Percentiles rank a stretch among this genome's conserved stretches.
Conservation (phyloP, 2,888 invertebrate species). For the Chydorus sphaericus region DNA sequence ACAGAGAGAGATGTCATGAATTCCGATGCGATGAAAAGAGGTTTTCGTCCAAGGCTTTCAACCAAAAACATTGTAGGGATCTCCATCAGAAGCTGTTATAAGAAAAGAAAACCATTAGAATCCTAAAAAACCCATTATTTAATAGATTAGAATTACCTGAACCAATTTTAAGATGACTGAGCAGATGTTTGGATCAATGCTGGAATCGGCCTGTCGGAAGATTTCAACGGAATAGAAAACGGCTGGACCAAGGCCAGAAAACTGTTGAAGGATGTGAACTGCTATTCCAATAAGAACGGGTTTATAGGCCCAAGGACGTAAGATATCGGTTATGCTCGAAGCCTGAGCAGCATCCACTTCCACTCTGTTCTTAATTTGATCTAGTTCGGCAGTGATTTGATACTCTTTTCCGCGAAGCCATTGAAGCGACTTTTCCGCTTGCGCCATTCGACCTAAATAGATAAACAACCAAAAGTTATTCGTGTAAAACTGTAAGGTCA, state of each 20-base stretch:
- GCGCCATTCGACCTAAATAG: conserved; percentile 19
- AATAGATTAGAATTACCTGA: neutral
- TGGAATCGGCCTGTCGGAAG: neutral
- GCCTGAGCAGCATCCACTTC: neutral
- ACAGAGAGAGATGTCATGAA: conserved; percentile 54
- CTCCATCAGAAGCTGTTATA: neutral
- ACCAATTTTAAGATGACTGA: conserved; percentile 1
- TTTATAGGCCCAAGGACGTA: neutral
- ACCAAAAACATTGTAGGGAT: conserved; percentile 36
- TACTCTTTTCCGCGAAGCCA: conserved; percentile 10
- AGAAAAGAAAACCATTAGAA: neutral
- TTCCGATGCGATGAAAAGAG: conserved; percentile 60
- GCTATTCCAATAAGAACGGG: conserved; percentile 3
- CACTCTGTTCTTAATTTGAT: neutral
- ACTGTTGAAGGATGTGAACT: conserved; percentile 4
- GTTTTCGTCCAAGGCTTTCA: conserved; percentile 64
- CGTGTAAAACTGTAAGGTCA: no score
- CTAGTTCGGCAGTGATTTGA: conserved; percentile 5
- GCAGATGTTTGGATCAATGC: neutral
- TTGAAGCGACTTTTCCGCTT: conserved; percentile 3
- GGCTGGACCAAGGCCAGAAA: conserved; percentile 2
- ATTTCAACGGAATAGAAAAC: conserved; percentile 7
- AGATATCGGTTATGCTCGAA: neutral
- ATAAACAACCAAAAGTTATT: no score
- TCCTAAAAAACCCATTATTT: neutral